These are phyloP conservation scores for Ciconia nigra DNA, from an alignment of 2,797 vertebrate genomes.

Conservation along the genomic window DNA sequence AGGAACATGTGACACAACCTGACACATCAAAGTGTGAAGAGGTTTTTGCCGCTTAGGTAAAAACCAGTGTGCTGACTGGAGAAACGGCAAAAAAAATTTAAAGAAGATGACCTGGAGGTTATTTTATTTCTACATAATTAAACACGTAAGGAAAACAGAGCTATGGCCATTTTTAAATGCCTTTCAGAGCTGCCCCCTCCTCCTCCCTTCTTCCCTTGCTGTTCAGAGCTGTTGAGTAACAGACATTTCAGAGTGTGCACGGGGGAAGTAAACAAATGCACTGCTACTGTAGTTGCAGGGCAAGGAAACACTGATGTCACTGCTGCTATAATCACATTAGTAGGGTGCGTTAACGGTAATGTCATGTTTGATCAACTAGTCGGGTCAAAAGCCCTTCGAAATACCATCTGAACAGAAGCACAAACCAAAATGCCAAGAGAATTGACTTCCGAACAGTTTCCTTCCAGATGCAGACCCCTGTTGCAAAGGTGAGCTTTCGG, in stretches of 20 bases:
- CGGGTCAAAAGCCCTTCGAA: background rate
- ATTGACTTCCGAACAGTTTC: background rate
- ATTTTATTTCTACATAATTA: background rate
- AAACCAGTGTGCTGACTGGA: background rate
- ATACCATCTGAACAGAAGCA: background rate
- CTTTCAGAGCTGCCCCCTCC: background rate
- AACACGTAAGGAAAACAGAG: background rate
- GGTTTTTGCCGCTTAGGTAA: background rate
- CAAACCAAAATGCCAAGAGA: background rate
- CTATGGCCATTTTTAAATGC: background rate
- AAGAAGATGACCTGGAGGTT: background rate
- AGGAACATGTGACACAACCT: background rate
- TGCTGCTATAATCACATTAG: slow-evolving; percentile 37
- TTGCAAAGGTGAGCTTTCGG: background rate
- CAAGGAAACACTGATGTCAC: slow-evolving; percentile 54
- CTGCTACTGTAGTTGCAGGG: slow-evolving; percentile 41
- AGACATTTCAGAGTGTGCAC: background rate
- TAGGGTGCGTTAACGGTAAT: background rate
- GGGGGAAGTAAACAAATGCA: slow-evolving; percentile 54
- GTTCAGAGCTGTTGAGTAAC: background rate
- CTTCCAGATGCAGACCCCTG: background rate
- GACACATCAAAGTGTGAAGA: background rate
- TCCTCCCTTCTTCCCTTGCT: background rate
- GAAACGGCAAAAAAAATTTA: background rate
- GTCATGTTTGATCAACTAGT: slow-evolving; percentile 36